These are phyloP conservation scores for Syngnathus scovelli DNA, from an alignment of 2,113 vertebrate genomes.

Conservation along the genomic window DNA sequence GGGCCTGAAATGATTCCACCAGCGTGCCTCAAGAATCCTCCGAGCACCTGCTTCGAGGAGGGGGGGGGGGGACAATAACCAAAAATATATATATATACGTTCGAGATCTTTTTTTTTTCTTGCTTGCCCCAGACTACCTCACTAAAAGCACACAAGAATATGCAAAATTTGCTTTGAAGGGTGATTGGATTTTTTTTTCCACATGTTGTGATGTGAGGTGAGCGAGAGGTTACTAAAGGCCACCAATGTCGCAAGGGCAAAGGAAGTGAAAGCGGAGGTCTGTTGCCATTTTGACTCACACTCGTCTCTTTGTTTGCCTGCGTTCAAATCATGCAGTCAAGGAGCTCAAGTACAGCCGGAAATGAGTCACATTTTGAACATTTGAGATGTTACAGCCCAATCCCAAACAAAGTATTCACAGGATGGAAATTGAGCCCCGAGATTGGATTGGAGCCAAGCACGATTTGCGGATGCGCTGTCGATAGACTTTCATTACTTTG, in stretches of 20 bases:
- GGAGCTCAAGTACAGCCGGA: not conserved
- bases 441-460: too few species aligned
- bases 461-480: too few species aligned
- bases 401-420: not conserved
- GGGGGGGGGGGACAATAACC: conserved; percentile 26
- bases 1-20: conserved; percentile 13
- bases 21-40: conserved; percentile 5
- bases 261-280: not conserved
- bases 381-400: not conserved
- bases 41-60: conserved; percentile 46
- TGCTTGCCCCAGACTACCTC: too few species aligned
- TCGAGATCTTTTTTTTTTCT: too few species aligned
- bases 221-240: not conserved
- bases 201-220: too few species aligned
- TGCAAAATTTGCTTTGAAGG: too few species aligned
- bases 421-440: too few species aligned
- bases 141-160: too few species aligned
- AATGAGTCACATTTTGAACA: not conserved
- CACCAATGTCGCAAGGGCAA: not conserved
- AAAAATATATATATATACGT: conserved; percentile 22
- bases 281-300: not conserved
- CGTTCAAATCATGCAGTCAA: not conserved
- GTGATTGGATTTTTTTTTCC: too few species aligned
- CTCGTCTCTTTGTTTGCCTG: not conserved
- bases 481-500: too few species aligned